A percentile compares a stretch with the other conserved stretches of the same genome.
These are phyloP conservation scores for Alectura lathami DNA, from an alignment of 2,113 vertebrate genomes.

Conservation along the genomic window DNA sequence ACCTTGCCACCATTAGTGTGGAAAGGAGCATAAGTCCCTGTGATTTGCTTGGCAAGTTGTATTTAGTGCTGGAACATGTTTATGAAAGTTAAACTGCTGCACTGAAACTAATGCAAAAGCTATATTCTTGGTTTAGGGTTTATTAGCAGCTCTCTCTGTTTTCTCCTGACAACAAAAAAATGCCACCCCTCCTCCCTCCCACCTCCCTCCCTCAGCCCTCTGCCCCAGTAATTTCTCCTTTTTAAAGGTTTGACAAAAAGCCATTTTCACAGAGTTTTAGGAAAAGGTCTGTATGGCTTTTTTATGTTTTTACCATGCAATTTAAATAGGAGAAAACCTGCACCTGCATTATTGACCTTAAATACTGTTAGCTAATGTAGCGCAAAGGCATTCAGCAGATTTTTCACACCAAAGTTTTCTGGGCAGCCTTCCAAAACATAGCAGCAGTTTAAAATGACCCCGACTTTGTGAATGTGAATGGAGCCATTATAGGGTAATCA, in stretches of 20 bases:
- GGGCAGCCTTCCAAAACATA: constrained; percentile 55
- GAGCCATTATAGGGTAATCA: constrained; percentile 11
- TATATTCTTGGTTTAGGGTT: neutral
- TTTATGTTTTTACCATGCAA: neutral
- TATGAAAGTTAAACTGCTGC: neutral
- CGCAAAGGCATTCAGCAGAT: constrained; percentile 21
- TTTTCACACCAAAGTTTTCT: constrained; percentile 61
- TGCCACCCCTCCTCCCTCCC: neutral
- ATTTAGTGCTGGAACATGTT: neutral
- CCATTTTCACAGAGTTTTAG: neutral
- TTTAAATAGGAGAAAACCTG: neutral
- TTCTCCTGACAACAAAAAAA: neutral
- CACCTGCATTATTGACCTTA: constrained; percentile 47
- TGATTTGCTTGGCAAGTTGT: neutral
- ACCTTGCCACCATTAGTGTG: constrained; percentile 20
- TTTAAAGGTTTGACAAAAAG: neutral
- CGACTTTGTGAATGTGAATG: constrained; percentile 41
- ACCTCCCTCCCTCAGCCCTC: neutral
- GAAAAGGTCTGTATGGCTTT: neutral
- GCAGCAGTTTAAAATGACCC: constrained; percentile 42
- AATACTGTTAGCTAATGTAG: constrained; percentile 52
- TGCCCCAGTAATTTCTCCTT: neutral
- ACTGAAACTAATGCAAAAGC: neutral
- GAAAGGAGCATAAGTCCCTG: neutral
- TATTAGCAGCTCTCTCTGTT: neutral